Base-by-base conservation (phyloP, 2,888 invertebrate genomes). In the Megastigmus dorsalis region DNA sequence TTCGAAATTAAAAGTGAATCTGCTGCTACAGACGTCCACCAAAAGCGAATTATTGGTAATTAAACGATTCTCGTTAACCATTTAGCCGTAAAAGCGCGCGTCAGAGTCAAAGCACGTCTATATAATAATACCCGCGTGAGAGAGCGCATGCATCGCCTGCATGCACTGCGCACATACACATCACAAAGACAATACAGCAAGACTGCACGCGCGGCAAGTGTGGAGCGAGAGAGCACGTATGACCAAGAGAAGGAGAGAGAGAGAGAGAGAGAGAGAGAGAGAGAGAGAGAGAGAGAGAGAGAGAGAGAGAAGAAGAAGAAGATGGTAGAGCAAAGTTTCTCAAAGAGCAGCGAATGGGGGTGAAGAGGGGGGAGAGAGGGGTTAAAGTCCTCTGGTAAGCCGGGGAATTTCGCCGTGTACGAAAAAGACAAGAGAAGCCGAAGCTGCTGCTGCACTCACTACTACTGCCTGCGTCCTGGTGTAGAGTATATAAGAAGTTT, bases 361-460 rank as follows among this genome's bases (percentile, higher is more conserved):
- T n/a, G n/a, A n/a, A n/a, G n/a, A n/a, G n/a, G n/a, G n/a, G n/a
- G n/a, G 43, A 15, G 28, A 26, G 13, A 15, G 15, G 5, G 41
- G 15, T 43, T 41, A 28, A 28, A 59, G 41, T 30, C 20, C 15
- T 5, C 18, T 13, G 54, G 18, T 33, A 57, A 67, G 57, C 60
- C 43, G 45, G 48, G 43, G 45, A 57, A 67, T 59, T 57, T 65
- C 52, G 52, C 20, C 30, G 52, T 3, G 23, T 28, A 26, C 10
- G 59, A 62, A 62, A 62, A 52, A 52, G 69, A 69, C 36, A 50
- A 55, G 59, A 57, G 36, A n/a, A 2, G 30, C 20, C 13, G 9
- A 38, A 6, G 52, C 23, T 2, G 20, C 20, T 10, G 45, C n/a
- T 60, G 45, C 18, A 9, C 6, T 41, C 41, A 7, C 41, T 15